phyloP scores from a whole-genome alignment of 2,888 invertebrate genomes.

The Fragum whitleyi region DNA sequence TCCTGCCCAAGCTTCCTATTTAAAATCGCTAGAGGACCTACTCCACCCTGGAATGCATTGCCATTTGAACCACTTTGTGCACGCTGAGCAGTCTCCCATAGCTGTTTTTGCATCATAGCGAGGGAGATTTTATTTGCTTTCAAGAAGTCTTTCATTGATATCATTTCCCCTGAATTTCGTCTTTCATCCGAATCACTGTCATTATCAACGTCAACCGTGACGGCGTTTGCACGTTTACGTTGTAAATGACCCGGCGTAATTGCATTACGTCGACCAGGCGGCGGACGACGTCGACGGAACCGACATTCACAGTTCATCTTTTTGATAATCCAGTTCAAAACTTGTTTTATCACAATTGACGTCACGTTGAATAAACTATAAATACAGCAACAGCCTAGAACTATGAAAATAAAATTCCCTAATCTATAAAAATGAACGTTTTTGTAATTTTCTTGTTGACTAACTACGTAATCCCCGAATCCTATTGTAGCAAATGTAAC shows the following conservation, averaged over 20 bases:
- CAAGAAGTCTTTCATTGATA: conserved; percentile 88
- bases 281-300: conserved; percentile 67
- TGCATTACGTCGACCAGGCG: conserved; percentile 82
- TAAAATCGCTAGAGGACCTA: conserved; percentile 89
- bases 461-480: conserved; percentile 89
- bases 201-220: conserved; percentile 83
- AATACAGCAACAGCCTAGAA: conserved; percentile 89
- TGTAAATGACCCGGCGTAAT: conserved; percentile 84
- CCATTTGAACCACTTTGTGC: conserved; percentile 70
- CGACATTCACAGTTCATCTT: conserved; percentile 86
- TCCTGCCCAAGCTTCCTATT: conserved; percentile 87
- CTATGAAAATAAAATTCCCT: conserved; percentile 88
- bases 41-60: conserved; percentile 85
- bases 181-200: conserved; percentile 86
- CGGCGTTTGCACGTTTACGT: conserved; percentile 73
- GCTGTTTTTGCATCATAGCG: conserved; percentile 89
- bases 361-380: conserved; percentile 89
- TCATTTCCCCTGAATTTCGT: conserved; percentile 88
- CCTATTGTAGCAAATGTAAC: conserved; percentile 89
- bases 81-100: conserved; percentile 86
- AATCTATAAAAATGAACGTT: conserved; percentile 86
- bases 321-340: conserved; percentile 88
- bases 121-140: conserved; percentile 86
- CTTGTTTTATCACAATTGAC: conserved; percentile 89
- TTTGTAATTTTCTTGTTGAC: conserved; percentile 85